Evolutionary conservation across 1,140 invertebrate genomes (phyloP), one percentile per base, ranked within the genome.

Genomic region (Achatina immaculata): DNA sequence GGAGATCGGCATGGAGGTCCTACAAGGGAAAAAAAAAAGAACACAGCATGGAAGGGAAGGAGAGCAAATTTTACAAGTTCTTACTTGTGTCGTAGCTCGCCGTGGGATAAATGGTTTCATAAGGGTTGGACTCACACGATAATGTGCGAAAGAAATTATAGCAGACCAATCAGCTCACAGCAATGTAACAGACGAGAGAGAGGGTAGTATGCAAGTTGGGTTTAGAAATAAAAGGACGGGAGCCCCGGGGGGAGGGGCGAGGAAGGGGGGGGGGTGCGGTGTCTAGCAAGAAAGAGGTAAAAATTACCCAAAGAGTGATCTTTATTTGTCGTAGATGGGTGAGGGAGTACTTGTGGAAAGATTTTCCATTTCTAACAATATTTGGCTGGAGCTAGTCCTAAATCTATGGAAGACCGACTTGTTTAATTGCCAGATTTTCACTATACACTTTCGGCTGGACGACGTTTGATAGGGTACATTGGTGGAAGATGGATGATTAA

Each of bases 401-500:
- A 16, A 31, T 62, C 58, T 62, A 62, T 31, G 28, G 58, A 62
- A 62, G 16, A n/a, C 58, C 58, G 31, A 31, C 28, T 28, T 31
- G n/a, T 31, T 62, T 62, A 62, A 62, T 62, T 62, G 58, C 28
- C 16, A 62, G 58, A 62, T 62, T 62, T 62, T 62, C 58, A 19
- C 58, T 16, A 62, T 31, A n/a, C 58, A 31, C 3, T 62, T 62
- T 28, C 28, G 28, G 6, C 1, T 62, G 58, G 28, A 62, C 2
- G 16, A n/a, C 19, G 7, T 62, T 16, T 62, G 58, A 62, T 31
- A n/a, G 58, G 31, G 58, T 62, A n/a, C 4, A 62, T 62, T 62
- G 58, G 58, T 62, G 58, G 58, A 62, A 62, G 31, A 62, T 62
- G n/a, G 58, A 62, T 34, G 58, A 62, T 62, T 62, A 62, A 62